Evolutionary conservation across 2,113 vertebrate species (phyloP).

Genomic region (Dipodomys spectabilis): DNA sequence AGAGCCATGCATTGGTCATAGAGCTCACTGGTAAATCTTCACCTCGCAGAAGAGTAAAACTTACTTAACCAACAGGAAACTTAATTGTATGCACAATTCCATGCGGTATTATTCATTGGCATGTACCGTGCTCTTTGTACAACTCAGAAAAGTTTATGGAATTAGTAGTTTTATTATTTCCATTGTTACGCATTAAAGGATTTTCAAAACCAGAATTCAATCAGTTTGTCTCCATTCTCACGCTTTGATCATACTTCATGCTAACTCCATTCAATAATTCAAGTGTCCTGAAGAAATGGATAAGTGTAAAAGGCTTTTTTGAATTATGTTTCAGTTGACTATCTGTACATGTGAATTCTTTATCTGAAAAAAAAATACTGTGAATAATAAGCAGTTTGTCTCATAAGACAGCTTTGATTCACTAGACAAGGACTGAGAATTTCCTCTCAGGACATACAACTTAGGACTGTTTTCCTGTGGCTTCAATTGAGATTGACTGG

Average conservation of each 20-base stretch:
- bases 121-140: neutral
- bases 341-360: neutral
- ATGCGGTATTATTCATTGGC: neutral
- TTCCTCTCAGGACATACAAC: neutral
- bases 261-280: neutral
- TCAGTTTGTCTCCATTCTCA: neutral
- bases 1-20: neutral
- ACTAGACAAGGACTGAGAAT: neutral
- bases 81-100: neutral
- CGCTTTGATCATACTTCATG: neutral
- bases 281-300: neutral
- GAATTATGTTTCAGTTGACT: neutral
- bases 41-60: neutral
- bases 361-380: neutral
- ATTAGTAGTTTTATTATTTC: neutral
- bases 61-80: neutral
- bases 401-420: neutral
- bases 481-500: neutral
- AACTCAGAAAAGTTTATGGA: neutral
- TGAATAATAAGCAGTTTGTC: neutral
- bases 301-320: neutral
- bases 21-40: neutral
- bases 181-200: neutral
- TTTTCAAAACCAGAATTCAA: neutral
- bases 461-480: neutral